Conservation (phyloP, 2,113 vertebrate species). For the Balaeniceps rex region DNA sequence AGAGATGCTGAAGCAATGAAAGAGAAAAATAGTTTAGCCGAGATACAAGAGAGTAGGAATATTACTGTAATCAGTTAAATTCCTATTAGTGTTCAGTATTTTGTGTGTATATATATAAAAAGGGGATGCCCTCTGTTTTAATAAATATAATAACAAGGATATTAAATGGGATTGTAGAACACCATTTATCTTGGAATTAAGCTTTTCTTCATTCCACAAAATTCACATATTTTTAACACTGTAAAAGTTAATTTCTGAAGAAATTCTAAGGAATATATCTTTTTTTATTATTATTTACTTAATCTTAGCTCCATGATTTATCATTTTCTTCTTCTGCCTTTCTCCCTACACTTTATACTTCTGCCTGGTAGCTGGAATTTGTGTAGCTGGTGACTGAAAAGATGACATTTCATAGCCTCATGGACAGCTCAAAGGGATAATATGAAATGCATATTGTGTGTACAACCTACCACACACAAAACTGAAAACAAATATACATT, state of each 20-base stretch:
- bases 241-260: not conserved
- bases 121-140: not conserved
- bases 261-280: not conserved
- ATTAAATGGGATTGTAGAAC: not conserved
- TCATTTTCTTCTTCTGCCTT: not conserved
- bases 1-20: not conserved
- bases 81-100: not conserved
- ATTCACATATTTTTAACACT: not conserved
- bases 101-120: not conserved
- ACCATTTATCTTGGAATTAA: not conserved
- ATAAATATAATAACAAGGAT: not conserved
- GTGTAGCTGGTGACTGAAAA: not conserved
- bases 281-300: not conserved
- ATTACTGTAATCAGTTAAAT: constrained; percentile 29
- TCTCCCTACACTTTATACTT: not conserved
- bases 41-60: not conserved
- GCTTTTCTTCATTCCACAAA: not conserved
- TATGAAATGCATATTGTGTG: not conserved
- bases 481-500: not conserved
- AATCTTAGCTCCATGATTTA: not conserved
- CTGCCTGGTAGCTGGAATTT: not conserved
- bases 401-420: not conserved
- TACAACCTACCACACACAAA: not conserved
- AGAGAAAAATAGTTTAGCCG: constrained; percentile 4
- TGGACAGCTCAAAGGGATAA: not conserved